These are phyloP conservation scores for Oscheius sp. DNA, from an alignment of 1,140 invertebrate species.

Conservation along the genomic window DNA sequence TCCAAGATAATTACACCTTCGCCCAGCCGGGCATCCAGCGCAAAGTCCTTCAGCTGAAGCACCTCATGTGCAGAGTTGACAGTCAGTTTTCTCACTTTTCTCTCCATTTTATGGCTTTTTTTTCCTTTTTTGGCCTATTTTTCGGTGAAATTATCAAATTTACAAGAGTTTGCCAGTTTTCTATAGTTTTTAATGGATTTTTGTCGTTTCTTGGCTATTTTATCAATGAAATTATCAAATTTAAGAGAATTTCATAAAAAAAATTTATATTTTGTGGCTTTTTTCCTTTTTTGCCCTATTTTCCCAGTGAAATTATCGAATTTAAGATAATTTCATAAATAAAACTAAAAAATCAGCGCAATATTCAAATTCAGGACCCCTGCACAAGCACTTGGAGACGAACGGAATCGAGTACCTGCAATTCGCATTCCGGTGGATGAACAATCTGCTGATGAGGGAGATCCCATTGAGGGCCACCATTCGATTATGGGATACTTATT, in stretches of 20 bases:
- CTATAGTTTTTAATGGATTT: conserved; percentile 33
- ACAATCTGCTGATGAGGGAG: conserved; percentile 95
- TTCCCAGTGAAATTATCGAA: too few relatives aligned
- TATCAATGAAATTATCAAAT: too few relatives aligned
- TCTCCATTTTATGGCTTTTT: background rate
- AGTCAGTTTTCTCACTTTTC: conserved; percentile 64
- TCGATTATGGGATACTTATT: conserved; percentile 97
- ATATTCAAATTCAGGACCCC: conserved; percentile 37
- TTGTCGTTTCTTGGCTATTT: too few relatives aligned
- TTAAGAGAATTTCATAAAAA: too few relatives aligned
- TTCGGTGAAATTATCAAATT: too few relatives aligned
- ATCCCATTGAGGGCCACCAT: conserved; percentile 95
- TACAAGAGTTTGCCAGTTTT: too few relatives aligned
- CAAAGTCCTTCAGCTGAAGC: conserved; percentile 82
- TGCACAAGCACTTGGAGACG: conserved; percentile 82
- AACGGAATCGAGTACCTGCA: conserved; percentile 96
- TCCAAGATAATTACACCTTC: conserved; percentile 99
- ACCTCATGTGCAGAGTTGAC: conserved; percentile 92
- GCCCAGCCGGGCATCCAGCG: conserved; percentile 97
- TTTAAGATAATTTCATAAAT: too few relatives aligned
- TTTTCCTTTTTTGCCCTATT: too few relatives aligned
- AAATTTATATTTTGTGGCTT: conserved; percentile 33
- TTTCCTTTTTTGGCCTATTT: too few relatives aligned
- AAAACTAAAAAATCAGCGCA: too few relatives aligned
- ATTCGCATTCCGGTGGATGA: conserved; percentile 99